A percentile compares a stretch with the other conserved stretches of the same genome.
Conservation (phyloP, 37 sponge, comb jelly and placozoan species). For the Lycopodina hypogea region DNA sequence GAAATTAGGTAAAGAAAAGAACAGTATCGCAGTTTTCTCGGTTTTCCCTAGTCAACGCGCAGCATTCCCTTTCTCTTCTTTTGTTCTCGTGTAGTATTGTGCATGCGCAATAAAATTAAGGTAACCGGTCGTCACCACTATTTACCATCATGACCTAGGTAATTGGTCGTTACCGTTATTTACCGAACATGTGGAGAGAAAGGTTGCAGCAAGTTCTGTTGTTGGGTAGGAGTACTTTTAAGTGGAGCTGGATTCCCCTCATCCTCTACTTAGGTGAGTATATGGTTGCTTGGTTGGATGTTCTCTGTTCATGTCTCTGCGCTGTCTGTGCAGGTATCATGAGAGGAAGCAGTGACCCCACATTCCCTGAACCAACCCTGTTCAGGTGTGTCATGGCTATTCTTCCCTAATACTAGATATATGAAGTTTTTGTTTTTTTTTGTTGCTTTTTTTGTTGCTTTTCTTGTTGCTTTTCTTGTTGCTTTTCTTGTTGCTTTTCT, state of each 20-base stretch:
- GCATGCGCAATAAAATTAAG: conserved; percentile 35
- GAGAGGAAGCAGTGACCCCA: conserved; percentile 46
- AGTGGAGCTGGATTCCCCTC: conserved; percentile 69
- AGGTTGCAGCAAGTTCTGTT: conserved; percentile 43
- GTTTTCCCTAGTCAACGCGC: too few species aligned
- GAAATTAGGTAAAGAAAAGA: background rate
- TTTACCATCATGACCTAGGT: background rate
- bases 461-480: too few species aligned
- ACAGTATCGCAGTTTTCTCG: background rate
- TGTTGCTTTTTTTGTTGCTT: too few species aligned
- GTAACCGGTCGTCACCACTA: background rate
- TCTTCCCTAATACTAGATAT: background rate
- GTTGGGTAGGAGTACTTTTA: conserved; percentile 16
- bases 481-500: too few species aligned
- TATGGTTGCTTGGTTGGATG: background rate
- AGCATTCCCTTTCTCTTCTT: background rate
- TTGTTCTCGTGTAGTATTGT: background rate
- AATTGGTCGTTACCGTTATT: background rate
- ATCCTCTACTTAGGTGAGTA: conserved; percentile 57
- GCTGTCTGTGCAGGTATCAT: conserved; percentile 37
- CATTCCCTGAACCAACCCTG: conserved; percentile 45
- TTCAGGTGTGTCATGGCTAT: conserved; percentile 33
- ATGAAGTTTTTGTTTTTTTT: too few species aligned
- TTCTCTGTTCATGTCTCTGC: background rate
- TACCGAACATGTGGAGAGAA: conserved; percentile 49